A percentile compares a stretch with the other conserved stretches of the same genome.
phyloP scores from a whole-genome alignment of 2,113 vertebrate genomes.

The Pipra filicauda region DNA sequence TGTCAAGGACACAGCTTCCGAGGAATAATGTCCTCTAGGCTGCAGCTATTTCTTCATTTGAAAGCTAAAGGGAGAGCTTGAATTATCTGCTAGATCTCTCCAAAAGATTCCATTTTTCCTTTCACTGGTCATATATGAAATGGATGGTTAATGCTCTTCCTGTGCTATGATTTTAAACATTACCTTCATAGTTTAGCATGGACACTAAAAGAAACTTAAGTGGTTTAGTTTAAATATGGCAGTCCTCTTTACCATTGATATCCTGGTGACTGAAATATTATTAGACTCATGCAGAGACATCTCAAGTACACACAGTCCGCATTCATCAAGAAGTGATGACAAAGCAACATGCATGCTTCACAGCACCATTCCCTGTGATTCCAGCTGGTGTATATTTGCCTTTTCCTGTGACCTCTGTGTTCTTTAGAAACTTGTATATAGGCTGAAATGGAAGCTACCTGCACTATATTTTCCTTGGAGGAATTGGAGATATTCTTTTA shows the following conservation, averaged over 20 bases:
- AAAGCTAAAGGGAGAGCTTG: not conserved
- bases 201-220: not conserved
- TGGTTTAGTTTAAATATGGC: not conserved
- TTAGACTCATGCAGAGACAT: conserved; percentile 25
- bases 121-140: not conserved
- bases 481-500: not conserved
- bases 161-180: not conserved
- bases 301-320: not conserved
- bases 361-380: not conserved
- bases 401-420: not conserved
- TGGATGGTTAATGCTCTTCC: not conserved
- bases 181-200: not conserved
- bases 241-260: not conserved
- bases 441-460: not conserved
- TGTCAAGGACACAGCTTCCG: not conserved
- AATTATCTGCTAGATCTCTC: not conserved
- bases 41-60: not conserved
- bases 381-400: not conserved
- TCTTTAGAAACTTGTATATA: not conserved
- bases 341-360: not conserved
- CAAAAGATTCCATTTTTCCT: not conserved
- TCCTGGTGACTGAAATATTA: conserved; percentile 43
- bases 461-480: not conserved
- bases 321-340: conserved; percentile 44
- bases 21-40: not conserved